These are phyloP conservation scores for Tridacna crocea DNA, from an alignment of 2,888 invertebrate species.

Conservation along the genomic window DNA sequence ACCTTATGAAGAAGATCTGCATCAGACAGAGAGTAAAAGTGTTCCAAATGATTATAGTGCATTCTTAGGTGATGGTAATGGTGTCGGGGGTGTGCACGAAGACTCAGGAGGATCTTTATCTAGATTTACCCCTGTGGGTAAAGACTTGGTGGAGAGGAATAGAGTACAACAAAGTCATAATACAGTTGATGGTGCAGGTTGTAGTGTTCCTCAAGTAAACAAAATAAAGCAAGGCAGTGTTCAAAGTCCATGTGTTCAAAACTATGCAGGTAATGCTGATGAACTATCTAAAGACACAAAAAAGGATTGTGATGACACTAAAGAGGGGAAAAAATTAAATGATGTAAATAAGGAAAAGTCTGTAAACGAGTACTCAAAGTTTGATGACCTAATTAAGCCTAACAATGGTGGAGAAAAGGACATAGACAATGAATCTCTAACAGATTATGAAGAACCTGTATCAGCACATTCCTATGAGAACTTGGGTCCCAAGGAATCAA, in stretches of 20 bases:
- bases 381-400: constrained; percentile 21
- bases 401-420: constrained; percentile 4
- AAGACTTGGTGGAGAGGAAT: constrained; percentile 13
- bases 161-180: not conserved
- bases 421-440: constrained; percentile 2
- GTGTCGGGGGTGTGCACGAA: constrained; percentile 14
- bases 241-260: constrained; percentile 2
- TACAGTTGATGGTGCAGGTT: not conserved
- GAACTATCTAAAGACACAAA: not conserved
- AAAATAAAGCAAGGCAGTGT: not conserved
- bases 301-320: not conserved
- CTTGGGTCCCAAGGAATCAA: constrained; percentile 29
- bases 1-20: constrained; percentile 55
- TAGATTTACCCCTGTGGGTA: constrained; percentile 15
- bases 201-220: not conserved
- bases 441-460: constrained; percentile 13
- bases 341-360: constrained; percentile 21
- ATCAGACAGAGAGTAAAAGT: constrained; percentile 41
- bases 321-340: constrained; percentile 2
- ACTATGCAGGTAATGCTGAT: constrained; percentile 13
- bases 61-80: constrained; percentile 14
- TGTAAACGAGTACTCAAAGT: constrained; percentile 36
- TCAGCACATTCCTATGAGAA: constrained; percentile 64
- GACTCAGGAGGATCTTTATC: constrained; percentile 2
- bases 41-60: constrained; percentile 56